Evolutionary conservation across 2,888 invertebrate species (phyloP).

Genomic region (Epiperipatus broadwayi): DNA sequence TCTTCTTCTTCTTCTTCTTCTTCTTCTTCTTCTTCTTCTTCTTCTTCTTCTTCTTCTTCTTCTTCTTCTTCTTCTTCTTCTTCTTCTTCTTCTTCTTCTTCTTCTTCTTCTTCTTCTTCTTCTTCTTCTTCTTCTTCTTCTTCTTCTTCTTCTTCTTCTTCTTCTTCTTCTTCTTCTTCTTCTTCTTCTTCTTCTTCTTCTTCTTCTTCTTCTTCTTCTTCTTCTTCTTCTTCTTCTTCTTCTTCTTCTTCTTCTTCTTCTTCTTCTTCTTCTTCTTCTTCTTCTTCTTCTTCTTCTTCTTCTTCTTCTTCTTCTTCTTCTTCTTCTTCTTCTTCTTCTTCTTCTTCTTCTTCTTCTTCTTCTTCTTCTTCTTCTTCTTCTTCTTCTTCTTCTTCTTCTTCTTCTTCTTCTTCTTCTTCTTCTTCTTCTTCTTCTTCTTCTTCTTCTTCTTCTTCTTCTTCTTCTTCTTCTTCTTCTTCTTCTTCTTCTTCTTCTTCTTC

Average conservation of each 20-base stretch:
- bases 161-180: slow-evolving; percentile 4
- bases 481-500: background rate
- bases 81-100: slow-evolving; percentile 4
- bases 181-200: slow-evolving; percentile 4
- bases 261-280: slow-evolving; percentile 4
- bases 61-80: background rate
- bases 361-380: background rate
- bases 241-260: slow-evolving; percentile 4
- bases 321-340: slow-evolving; percentile 1
- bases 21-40: no score
- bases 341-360: background rate
- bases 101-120: slow-evolving; percentile 4
- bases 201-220: slow-evolving; percentile 4
- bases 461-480: background rate
- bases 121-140: slow-evolving; percentile 4
- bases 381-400: background rate
- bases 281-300: slow-evolving; percentile 4
- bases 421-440: background rate
- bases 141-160: slow-evolving; percentile 4
- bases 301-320: slow-evolving; percentile 4
- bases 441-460: background rate
- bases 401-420: background rate
- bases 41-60: background rate
- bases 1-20: no score
- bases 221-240: slow-evolving; percentile 4